Base-by-base conservation (phyloP, 2,113 vertebrate genomes). In the Atrichornis clamosus region DNA sequence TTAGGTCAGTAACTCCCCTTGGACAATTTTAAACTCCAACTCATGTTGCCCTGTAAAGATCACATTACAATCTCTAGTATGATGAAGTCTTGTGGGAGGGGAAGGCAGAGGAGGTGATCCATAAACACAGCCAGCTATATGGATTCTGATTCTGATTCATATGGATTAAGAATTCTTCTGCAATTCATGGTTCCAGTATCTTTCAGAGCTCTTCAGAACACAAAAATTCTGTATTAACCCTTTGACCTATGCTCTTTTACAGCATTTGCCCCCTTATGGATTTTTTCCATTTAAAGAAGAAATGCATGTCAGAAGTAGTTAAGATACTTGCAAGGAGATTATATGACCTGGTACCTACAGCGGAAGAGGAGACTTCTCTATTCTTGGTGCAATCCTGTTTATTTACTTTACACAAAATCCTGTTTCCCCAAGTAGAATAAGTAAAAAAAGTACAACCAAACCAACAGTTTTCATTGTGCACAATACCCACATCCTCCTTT, bases 401-500 rank as follows among this genome's bases (percentile, higher is more conserved):
- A 67, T 93, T 95, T 90, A 72, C 39, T 87, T 81, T 42, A 56
- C 26, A 81, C 11, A 93, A 92, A 95, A 78, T 68, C 56, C 64
- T 65, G 11, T 82, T 95, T 93, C 53, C 46, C 46, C 4, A 7
- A 53, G 69, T 44, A 94, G 65, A 93, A n/a, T 41, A 89, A 75
- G 60, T 83, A 92, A 87, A 76, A 92, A 89, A 95, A 92, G 26
- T 72, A 76, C 53, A 93, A 93, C 32, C 55, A 64, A 94, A 91
- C 15, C 33, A 92, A 26, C 11, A 52, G 69, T 64, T 93, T 89
- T 73, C 41, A 92, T 47, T 76, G 84, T 76, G 58, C 74, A 79
- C 70, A 85, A 85, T 93, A 93, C 49, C 41, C 81, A 85, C 42
- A 91, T 95, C 81, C 50, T 95, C 62, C 59, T 95, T 87, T 84